Percentiles rank a stretch among this genome's conserved stretches.
Conservation (phyloP, 2,113 vertebrate species). For the Xenus cinereus region DNA sequence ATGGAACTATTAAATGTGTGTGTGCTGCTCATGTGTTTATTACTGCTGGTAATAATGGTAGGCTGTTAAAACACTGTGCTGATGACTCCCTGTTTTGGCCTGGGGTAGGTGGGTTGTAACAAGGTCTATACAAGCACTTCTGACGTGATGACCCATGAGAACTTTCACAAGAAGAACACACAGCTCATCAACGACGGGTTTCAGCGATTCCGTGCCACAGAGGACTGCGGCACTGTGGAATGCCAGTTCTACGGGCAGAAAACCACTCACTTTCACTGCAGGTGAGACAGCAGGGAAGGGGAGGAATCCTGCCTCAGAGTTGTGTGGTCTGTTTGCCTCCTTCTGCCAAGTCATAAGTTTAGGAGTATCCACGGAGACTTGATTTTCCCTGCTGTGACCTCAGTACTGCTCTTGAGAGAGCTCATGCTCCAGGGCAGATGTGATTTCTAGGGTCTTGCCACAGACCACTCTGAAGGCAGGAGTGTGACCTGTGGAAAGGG, state of each 20-base stretch:
- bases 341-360: background rate
- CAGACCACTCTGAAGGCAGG: background rate
- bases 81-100: conserved; percentile 15
- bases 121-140: conserved; percentile 99
- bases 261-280: conserved; percentile 99
- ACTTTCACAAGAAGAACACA: conserved; percentile 99
- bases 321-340: background rate
- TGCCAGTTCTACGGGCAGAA: conserved; percentile 99
- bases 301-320: background rate
- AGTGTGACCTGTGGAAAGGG: background rate
- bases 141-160: conserved; percentile 98
- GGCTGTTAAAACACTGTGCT: background rate
- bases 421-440: background rate
- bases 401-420: background rate
- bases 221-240: conserved; percentile 93
- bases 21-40: background rate
- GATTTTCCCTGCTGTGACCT: background rate
- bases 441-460: background rate
- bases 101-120: conserved; percentile 92
- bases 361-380: background rate
- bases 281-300: conserved; percentile 72
- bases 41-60: background rate
- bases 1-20: background rate
- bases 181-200: conserved; percentile 99
- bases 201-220: conserved; percentile 96